A percentile compares a stretch with the other conserved stretches of the same genome.
Evolutionary conservation across 2,113 vertebrate genomes (phyloP).

Genomic region (Elachura formosa): DNA sequence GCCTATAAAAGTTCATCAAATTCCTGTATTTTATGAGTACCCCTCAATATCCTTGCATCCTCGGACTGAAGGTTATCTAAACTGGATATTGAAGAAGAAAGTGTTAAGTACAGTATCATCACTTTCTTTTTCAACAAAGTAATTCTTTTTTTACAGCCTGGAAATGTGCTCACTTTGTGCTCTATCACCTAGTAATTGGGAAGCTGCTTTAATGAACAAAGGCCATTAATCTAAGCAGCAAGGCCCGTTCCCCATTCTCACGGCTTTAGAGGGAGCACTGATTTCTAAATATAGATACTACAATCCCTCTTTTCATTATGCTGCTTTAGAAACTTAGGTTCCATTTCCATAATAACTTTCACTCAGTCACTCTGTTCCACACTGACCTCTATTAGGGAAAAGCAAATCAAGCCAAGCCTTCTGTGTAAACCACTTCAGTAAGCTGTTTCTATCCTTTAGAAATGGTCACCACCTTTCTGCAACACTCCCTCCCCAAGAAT

Average conservation of each 20-base stretch:
- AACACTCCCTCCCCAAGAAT: background rate
- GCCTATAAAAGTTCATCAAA: background rate
- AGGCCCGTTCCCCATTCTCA: background rate
- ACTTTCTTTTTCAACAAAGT: background rate
- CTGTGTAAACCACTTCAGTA: background rate
- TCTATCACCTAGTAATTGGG: background rate
- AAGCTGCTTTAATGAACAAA: conserved; percentile 4
- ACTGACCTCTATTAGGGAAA: background rate
- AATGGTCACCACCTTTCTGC: background rate
- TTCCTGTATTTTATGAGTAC: background rate
- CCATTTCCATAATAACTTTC: background rate
- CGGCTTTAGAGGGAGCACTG: background rate
- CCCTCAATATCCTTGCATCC: background rate
- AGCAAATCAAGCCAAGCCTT: background rate
- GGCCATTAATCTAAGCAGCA: background rate
- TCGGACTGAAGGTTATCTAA: background rate
- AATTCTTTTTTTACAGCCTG: background rate
- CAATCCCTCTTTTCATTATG: background rate
- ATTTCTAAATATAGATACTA: background rate
- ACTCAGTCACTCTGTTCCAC: background rate
- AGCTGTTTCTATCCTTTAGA: background rate
- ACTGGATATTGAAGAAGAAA: background rate
- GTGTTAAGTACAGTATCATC: background rate
- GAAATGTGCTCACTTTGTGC: background rate
- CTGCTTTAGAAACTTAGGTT: background rate